Conservation (phyloP, 2,797 vertebrate species). For the Percopsis omiscomaycus region DNA sequence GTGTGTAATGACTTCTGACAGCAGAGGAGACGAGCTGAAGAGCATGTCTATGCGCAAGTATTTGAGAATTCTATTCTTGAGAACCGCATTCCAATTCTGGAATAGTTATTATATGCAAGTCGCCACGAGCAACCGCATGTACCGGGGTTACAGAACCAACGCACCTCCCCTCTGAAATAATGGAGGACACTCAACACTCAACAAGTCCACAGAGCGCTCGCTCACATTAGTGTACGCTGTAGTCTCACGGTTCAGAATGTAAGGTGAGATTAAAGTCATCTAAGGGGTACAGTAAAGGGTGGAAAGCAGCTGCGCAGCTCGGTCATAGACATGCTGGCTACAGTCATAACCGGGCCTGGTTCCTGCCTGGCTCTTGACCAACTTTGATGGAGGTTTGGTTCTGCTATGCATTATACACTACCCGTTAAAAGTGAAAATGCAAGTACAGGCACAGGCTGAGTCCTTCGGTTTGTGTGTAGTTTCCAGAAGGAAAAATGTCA, state of each 20-base stretch:
- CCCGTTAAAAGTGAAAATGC: conserved; percentile 34
- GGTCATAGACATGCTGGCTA: conserved; percentile 53
- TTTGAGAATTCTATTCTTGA: conserved; percentile 61
- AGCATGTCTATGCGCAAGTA: conserved; percentile 62
- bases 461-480: conserved; percentile 15
- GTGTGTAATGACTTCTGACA: conserved; percentile 77
- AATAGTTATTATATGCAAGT: conserved; percentile 64
- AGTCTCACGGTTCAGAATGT: conserved; percentile 22
- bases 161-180: conserved; percentile 32
- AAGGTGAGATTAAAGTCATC: conserved; percentile 37
- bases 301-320: conserved; percentile 56
- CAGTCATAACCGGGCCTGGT: conserved; percentile 60
- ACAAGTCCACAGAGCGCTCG: conserved; percentile 3
- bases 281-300: conserved; percentile 49
- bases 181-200: conserved; percentile 7
- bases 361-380: conserved; percentile 62
- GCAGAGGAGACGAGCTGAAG: conserved; percentile 73
- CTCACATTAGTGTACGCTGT: conserved; percentile 5
- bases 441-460: conserved; percentile 26
- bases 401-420: conserved; percentile 51
- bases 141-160: conserved; percentile 27
- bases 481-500: conserved; percentile 7
- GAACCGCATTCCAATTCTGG: conserved; percentile 70
- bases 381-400: conserved; percentile 56
- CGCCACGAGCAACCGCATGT: conserved; percentile 53